Percentiles rank a stretch among this genome's conserved stretches.
phyloP scores from a whole-genome alignment of 2,888 invertebrate genomes.

The Cryptus viduatorius region DNA sequence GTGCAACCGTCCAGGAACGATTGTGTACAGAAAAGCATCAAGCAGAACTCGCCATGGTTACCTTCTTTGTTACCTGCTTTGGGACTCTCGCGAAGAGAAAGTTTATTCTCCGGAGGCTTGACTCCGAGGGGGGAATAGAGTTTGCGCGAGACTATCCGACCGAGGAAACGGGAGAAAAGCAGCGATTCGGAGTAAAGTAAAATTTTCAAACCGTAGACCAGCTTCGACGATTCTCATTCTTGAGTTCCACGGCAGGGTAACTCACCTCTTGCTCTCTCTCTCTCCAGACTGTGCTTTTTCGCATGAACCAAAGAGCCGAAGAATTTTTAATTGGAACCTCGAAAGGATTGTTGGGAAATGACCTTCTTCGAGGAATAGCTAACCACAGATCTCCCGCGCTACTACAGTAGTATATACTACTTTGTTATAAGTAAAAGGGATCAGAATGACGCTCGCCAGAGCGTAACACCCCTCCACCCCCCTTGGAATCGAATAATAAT shows the following conservation, averaged over 20 bases:
- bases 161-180: conserved; percentile 1
- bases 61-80: not conserved
- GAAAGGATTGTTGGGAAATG: conserved; percentile 54
- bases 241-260: not conserved
- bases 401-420: conserved; percentile 24
- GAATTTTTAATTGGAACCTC: conserved; percentile 71
- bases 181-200: conserved; percentile 5
- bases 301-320: conserved; percentile 19
- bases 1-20: conserved; percentile 11
- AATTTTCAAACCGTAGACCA: conserved; percentile 50
- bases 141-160: conserved; percentile 5
- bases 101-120: conserved; percentile 49
- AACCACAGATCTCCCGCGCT: conserved; percentile 4
- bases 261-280: conserved; percentile 3
- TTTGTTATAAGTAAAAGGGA: conserved; percentile 30
- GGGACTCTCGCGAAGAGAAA: conserved; percentile 36
- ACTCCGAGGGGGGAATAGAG: conserved; percentile 26
- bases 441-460: conserved; percentile 36
- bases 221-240: conserved; percentile 35
- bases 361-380: conserved; percentile 58
- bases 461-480: conserved; percentile 40
- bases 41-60: not conserved
- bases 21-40: conserved; percentile 18
- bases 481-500: conserved; percentile 81
- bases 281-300: not conserved